phyloP scores from a whole-genome alignment of 2,113 vertebrate species.

The Oceanodroma tethys region DNA sequence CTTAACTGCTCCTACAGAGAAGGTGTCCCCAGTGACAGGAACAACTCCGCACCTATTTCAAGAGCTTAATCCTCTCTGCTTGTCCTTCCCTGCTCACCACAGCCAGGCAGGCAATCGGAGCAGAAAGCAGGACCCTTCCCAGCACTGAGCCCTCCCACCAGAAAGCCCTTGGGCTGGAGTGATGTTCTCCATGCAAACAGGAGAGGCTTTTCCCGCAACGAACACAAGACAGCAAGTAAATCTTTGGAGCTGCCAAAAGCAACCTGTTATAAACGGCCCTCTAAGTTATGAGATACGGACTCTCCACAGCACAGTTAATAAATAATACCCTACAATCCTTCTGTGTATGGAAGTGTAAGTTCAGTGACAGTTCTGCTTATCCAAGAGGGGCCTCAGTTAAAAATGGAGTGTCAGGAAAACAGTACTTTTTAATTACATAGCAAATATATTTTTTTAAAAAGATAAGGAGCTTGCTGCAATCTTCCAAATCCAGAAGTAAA shows the following conservation, averaged over 20 bases:
- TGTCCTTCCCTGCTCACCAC: neutral
- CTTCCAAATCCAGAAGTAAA: neutral
- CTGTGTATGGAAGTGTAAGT: neutral
- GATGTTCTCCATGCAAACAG: neutral
- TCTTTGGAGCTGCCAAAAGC: slow-evolving; percentile 1
- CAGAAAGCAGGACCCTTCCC: neutral
- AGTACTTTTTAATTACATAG: neutral
- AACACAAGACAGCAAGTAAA: neutral
- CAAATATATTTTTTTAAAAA: neutral
- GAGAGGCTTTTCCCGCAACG: neutral
- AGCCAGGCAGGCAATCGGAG: neutral
- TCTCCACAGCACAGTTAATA: neutral
- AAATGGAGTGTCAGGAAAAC: neutral
- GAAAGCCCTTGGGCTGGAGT: neutral
- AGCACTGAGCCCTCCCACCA: neutral
- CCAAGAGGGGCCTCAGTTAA: neutral
- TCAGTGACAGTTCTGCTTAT: neutral
- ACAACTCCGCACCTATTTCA: neutral
- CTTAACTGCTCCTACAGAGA: neutral
- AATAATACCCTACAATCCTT: neutral
- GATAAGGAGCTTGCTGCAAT: neutral
- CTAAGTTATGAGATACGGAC: neutral
- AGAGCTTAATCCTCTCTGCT: neutral
- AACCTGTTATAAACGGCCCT: slow-evolving; percentile 20
- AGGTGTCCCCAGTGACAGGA: neutral